Conservation (phyloP, 2,888 invertebrate species). For the Lordiphosa andalusiaca region DNA sequence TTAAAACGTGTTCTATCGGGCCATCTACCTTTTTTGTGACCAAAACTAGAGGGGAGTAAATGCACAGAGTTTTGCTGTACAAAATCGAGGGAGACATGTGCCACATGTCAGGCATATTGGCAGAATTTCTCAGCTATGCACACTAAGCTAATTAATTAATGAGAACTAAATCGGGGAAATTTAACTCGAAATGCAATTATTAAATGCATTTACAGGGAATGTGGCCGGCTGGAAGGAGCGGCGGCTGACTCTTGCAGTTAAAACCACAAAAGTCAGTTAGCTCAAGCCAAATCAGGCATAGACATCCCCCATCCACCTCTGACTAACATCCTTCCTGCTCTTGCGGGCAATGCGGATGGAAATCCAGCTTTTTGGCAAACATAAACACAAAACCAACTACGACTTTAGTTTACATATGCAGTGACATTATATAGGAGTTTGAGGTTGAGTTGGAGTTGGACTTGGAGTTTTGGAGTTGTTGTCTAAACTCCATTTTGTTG, state of each 20-base stretch:
- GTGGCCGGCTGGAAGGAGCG: no score
- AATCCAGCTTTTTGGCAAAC: slow-evolving; percentile 67
- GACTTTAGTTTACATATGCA: slow-evolving; percentile 31
- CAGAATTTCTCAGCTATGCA: background rate
- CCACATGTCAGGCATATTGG: slow-evolving; percentile 34
- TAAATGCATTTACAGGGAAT: slow-evolving; percentile 1
- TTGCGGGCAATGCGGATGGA: slow-evolving; percentile 65
- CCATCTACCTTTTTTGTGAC: slow-evolving; percentile 67
- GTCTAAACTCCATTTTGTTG: slow-evolving; percentile 45
- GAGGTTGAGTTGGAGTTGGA: slow-evolving; percentile 21
- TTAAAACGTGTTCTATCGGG: slow-evolving; percentile 79
- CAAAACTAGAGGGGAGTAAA: slow-evolving; percentile 21
- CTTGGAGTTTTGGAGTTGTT: slow-evolving; percentile 19
- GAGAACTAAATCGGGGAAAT: no score
- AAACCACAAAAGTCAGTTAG: slow-evolving; percentile 58
- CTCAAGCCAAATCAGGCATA: slow-evolving; percentile 43
- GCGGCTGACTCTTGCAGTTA: slow-evolving; percentile 10
- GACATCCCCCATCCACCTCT: slow-evolving; percentile 9
- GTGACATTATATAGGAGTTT: slow-evolving; percentile 41
- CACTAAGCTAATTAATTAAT: no score
- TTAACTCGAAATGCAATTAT: background rate
- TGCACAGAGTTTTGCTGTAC: slow-evolving; percentile 23
- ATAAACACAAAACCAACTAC: slow-evolving; percentile 14
- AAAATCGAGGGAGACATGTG: slow-evolving; percentile 42
- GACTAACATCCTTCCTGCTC: slow-evolving; percentile 30